Evolutionary conservation across 2,113 vertebrate genomes (phyloP).

Genomic region (Planiliza haematocheilus): DNA sequence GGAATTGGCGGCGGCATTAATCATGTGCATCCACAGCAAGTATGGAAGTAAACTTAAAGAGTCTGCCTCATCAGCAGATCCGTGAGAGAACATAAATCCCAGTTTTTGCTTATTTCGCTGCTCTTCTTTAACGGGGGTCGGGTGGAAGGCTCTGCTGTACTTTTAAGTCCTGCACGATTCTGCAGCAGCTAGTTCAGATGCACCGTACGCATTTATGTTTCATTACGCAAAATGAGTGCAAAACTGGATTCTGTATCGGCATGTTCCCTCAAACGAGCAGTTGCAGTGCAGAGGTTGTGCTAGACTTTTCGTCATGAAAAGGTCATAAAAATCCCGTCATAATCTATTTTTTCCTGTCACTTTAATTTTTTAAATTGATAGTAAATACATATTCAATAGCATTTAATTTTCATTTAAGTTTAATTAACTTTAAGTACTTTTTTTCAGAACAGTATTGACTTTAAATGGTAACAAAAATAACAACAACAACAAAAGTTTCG

Average conservation of each 20-base stretch:
- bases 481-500: no score
- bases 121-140: conserved; percentile 23
- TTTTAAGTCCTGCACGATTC: conserved; percentile 18
- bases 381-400: no score
- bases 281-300: no score
- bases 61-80: conserved; percentile 23
- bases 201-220: conserved; percentile 45
- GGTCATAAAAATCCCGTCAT: no score
- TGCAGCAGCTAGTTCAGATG: conserved; percentile 25
- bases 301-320: no score
- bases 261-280: conserved; percentile 12
- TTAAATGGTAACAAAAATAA: no score
- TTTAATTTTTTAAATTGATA: no score
- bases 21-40: conserved; percentile 10
- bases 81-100: conserved; percentile 35
- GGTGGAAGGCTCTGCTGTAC: neutral
- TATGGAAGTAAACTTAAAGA: conserved; percentile 10
- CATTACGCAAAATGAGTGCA: conserved; percentile 30
- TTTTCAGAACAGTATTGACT: no score
- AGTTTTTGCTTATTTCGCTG: conserved; percentile 41
- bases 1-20: conserved; percentile 22
- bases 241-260: conserved; percentile 51
- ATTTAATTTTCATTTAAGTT: no score
- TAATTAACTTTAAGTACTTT: no score
- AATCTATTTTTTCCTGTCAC: no score